These are phyloP conservation scores for Piaya cayana DNA, from an alignment of 2,113 vertebrate species.

Conservation along the genomic window DNA sequence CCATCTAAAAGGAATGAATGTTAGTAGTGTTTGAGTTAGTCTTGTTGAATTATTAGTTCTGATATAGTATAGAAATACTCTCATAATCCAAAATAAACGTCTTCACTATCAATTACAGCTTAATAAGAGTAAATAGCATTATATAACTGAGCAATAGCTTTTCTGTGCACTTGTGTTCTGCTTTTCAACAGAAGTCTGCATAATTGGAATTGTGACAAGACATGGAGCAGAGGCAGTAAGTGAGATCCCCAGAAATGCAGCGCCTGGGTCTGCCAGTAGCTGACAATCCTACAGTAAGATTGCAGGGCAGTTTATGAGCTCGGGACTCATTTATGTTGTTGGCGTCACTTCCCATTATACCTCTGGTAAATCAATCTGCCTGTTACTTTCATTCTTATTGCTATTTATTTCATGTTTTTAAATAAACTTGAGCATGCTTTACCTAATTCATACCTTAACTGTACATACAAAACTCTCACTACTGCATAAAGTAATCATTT, in stretches of 20 bases:
- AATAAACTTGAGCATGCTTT: background rate
- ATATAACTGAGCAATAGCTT: background rate
- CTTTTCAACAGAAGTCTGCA: background rate
- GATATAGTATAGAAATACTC: background rate
- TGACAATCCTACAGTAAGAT: rapidly evolving
- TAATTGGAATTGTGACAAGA: background rate
- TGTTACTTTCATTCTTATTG: background rate
- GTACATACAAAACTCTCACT: background rate
- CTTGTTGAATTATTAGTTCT: slow-evolving; percentile 37
- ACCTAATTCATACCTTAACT: background rate
- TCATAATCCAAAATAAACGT: slow-evolving; percentile 5
- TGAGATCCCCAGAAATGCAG: background rate
- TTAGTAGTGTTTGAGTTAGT: slow-evolving; percentile 75
- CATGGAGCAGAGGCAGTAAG: background rate
- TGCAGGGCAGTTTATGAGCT: background rate
- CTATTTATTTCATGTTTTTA: background rate
- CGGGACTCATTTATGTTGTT: background rate
- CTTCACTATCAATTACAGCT: background rate
- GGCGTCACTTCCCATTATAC: background rate
- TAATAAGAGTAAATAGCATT: background rate
- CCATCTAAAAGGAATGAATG: slow-evolving; percentile 88
- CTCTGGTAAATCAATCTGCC: background rate
- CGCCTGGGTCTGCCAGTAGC: rapidly evolving
- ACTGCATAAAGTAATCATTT: background rate
- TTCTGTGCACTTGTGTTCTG: background rate